Percentiles rank a stretch among this genome's conserved stretches.
phyloP scores from a whole-genome alignment of 2,888 invertebrate genomes.

The Papilio protenor region DNA sequence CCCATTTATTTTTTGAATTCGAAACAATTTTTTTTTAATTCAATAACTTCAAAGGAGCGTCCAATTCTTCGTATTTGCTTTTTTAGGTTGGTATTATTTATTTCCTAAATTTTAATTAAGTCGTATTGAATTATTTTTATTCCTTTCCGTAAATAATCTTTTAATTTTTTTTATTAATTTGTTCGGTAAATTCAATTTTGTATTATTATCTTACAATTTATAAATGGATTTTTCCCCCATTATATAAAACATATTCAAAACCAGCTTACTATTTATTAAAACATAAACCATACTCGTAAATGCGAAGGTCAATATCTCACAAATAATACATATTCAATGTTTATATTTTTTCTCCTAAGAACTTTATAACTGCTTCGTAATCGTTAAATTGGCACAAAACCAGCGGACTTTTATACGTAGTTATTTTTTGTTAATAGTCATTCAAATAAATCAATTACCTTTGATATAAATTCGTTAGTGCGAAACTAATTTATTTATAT shows the following conservation, averaged over 20 bases:
- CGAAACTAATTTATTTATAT: background rate
- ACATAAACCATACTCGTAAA: constrained; percentile 15
- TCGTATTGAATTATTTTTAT: background rate
- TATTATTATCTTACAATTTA: background rate
- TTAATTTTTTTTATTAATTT: too few species aligned
- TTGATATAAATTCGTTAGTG: background rate
- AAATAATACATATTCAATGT: constrained; percentile 1
- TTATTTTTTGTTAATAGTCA: constrained; percentile 11
- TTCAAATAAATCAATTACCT: constrained; percentile 2
- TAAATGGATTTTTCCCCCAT: background rate
- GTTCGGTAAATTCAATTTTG: background rate
- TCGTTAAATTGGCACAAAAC: constrained; percentile 6
- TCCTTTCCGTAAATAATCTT: too few species aligned
- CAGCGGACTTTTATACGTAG: background rate
- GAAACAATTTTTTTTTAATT: background rate
- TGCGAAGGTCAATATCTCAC: constrained; percentile 19
- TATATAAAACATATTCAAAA: background rate
- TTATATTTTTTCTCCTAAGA: constrained; percentile 8
- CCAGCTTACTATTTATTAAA: background rate
- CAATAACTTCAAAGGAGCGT: background rate
- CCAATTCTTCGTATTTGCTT: background rate
- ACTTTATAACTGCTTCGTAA: constrained; percentile 19
- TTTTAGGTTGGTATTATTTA: constrained; percentile 10
- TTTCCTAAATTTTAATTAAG: background rate
- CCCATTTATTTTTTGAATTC: background rate